Evolutionary conservation across 2,888 invertebrate species (phyloP).

Genomic region (Linnaemya tessellans): DNA sequence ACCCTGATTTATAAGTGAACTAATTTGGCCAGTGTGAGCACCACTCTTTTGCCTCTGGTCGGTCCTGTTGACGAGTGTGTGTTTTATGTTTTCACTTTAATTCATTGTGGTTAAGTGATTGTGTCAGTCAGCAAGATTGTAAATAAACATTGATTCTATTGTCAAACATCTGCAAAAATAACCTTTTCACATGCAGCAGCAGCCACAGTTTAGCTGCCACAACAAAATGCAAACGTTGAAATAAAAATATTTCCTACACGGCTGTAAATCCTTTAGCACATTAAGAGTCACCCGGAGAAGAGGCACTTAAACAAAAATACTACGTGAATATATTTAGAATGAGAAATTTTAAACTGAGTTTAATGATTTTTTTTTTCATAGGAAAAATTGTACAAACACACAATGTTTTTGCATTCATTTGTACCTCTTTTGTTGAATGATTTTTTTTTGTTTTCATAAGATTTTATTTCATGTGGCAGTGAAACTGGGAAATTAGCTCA

Average conservation of each 20-base stretch:
- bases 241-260: conserved; percentile 65
- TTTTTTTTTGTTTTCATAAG: conserved; percentile 33
- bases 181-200: conserved; percentile 49
- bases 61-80: background rate
- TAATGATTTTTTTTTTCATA: conserved; percentile 46
- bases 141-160: conserved; percentile 75
- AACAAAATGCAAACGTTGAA: background rate
- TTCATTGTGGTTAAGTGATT: conserved; percentile 45
- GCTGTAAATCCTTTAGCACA: conserved; percentile 81
- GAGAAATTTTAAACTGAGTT: background rate
- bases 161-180: conserved; percentile 81
- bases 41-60: background rate
- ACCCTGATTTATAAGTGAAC: conserved; percentile 58
- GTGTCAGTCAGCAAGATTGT: conserved; percentile 62
- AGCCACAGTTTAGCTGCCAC: conserved; percentile 9
- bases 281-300: conserved; percentile 72
- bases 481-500: conserved; percentile 79
- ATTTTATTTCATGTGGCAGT: conserved; percentile 39
- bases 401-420: conserved; percentile 34
- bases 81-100: conserved; percentile 15
- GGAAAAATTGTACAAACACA: conserved; percentile 46
- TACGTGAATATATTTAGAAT: conserved; percentile 15
- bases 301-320: conserved; percentile 52
- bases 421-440: conserved; percentile 20
- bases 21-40: conserved; percentile 61